Evolutionary conservation across 2,888 invertebrate species (phyloP), one percentile per base, ranked within the genome.

Genomic region (Cacoxenus indagator): DNA sequence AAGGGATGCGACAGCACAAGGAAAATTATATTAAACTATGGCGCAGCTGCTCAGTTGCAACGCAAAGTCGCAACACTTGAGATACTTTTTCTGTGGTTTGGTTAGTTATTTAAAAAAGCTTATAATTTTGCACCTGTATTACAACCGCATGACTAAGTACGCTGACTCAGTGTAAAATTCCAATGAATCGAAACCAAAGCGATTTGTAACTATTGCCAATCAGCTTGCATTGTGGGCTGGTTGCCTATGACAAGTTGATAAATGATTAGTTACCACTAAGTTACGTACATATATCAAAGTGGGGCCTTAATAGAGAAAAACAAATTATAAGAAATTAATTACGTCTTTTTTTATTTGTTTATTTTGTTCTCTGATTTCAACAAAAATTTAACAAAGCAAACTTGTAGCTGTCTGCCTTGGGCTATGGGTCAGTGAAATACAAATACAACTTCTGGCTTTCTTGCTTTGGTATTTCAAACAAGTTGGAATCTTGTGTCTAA

Each of bases 1-100:
- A 81, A 81, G 78, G 81, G 75, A 70, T 76, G 81, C 6, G 8
- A 45, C 43, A 4, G 22, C 45, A 62, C n/a, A n/a, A n/a, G n/a
- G n/a, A n/a, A n/a, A n/a, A n/a, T n/a, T n/a, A n/a, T n/a, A n/a
- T n/a, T n/a, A n/a, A n/a, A n/a, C n/a, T n/a, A n/a, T n/a, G n/a
- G n/a, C n/a, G n/a, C n/a, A n/a, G n/a, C n/a, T 17, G 14, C 55
- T 22, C 19, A 61, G 59, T 19, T 31, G 59, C 31, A 29, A 27
- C 31, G 11, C 37, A 19, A n/a, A 61, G 4, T 61, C n/a, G n/a
- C n/a, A n/a, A 31, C 17, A 29, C 9, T 37, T 37, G 37, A 37
- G 9, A 11, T 37, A 37, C 14, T 37, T 37, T 37, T 37, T 37
- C 14, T 8, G 37, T 37, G 9, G 37, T 37, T 31, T 37, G 37